Evolutionary conservation across 2,888 invertebrate genomes (phyloP), one percentile per base, ranked within the genome.

Genomic region (Torymus auratus): DNA sequence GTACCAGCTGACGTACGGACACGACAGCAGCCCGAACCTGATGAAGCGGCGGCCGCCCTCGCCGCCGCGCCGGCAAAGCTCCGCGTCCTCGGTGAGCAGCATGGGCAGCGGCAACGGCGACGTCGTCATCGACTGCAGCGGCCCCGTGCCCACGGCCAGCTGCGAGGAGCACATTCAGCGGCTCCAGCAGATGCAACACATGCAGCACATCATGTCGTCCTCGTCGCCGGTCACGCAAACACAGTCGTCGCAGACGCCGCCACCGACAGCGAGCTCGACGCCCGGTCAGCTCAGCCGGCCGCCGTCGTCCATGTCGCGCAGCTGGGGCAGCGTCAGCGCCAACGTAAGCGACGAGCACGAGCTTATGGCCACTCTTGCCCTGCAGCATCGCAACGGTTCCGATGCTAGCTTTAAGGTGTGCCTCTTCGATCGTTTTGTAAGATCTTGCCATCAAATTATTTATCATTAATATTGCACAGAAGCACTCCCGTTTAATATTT

Each of bases 321-420:
- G 92, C 41, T 93, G 93, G 93, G 92, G 92, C 77, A 92, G 92
- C 83, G 90, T 90, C 68, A 89, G 87, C 80, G 88, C 87, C 77
- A 91, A 88, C 77, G 89, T 91, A 58, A 89, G 88, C 81, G 91
- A 91, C 80, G 91, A 91, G 83, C 91, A 91, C 81, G 91, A 91
- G 83, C 87, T 91, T 72, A 91, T 91, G 58, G 91, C 91, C 75
- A 85, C 90, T 70, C 90, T 91, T 77, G 91, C 93, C 83, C 88
- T 93, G 86, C 93, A 93, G 87, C 93, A 93, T 88, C 92, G 96
- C 83, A 95, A 95, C 85, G 96, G 96, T 61, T 96, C 95, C 85
- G 96, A 96, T 91, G 95, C 96, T 89, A 96, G 96, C 92, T 96
- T 96, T 92, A 96, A 96, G 94, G 95, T 96, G 23, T n/a, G 41